Conservation (phyloP, 1,140 invertebrate species). For the Asobara japonica region DNA sequence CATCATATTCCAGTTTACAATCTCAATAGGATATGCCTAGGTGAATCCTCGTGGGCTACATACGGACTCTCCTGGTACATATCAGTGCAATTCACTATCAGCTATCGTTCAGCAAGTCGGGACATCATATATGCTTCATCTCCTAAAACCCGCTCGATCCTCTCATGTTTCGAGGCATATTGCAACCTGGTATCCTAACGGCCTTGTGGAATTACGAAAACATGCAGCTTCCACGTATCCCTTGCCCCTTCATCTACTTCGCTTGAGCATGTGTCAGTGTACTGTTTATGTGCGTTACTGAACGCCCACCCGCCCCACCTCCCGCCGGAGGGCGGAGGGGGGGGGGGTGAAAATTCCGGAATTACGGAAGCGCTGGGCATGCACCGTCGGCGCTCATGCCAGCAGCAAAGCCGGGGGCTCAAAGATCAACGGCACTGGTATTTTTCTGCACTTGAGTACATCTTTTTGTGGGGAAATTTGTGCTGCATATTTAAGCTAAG, state of each 20-base stretch:
- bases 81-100: background rate
- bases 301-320: no score
- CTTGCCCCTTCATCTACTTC: background rate
- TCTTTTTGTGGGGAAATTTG: no score
- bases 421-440: conserved; percentile 12
- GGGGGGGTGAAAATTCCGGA: background rate
- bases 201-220: conserved; percentile 27
- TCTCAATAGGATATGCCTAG: background rate
- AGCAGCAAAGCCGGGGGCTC: background rate
- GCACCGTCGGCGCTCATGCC: background rate
- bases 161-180: background rate
- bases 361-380: conserved; percentile 18
- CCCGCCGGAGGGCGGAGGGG: no score
- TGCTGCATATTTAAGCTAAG: no score
- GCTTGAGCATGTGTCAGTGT: background rate
- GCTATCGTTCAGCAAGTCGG: background rate
- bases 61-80: background rate
- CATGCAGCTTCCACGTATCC: background rate
- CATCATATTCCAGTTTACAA: background rate
- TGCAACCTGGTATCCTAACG: background rate
- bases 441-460: background rate
- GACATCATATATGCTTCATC: background rate
- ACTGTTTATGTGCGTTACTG: background rate
- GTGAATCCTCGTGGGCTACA: background rate
- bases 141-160: background rate